Conservation (phyloP, 2,797 vertebrate genomes). For the Vultur gryphus region DNA sequence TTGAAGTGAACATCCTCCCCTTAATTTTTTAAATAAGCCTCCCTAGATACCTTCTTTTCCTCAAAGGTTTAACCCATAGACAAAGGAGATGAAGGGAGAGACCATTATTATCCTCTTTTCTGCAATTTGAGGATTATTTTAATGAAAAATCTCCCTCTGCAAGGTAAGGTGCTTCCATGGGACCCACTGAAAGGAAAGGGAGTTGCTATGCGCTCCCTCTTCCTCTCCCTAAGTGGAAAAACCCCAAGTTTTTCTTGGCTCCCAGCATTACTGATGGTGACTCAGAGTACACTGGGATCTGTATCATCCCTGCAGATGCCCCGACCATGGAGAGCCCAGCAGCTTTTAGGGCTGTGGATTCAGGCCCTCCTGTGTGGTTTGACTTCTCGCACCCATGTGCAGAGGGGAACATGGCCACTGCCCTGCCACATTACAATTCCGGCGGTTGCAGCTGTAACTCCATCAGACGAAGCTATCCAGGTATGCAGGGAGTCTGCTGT, state of each 20-base stretch:
- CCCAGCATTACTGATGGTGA: neutral
- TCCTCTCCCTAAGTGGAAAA: neutral
- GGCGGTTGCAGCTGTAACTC: neutral
- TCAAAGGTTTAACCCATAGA: neutral
- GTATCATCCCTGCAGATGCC: neutral
- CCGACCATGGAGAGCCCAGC: rapidly evolving
- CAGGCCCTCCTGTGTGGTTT: neutral
- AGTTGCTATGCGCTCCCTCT: neutral
- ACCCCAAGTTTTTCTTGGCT: rapidly evolving
- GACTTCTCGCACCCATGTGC: neutral
- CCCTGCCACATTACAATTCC: neutral
- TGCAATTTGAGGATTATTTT: neutral
- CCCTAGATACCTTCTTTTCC: neutral
- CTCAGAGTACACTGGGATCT: neutral
- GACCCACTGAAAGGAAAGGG: neutral
- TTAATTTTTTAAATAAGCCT: neutral
- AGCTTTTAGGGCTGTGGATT: neutral
- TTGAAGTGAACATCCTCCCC: neutral
- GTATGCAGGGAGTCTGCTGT: neutral
- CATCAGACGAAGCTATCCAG: neutral
- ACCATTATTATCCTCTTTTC: neutral
- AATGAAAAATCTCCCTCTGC: neutral
- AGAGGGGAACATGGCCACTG: neutral
- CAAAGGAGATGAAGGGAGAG: neutral
- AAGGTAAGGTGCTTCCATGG: neutral